A percentile compares a stretch with the other conserved stretches of the same genome.
Conservation (phyloP, 2,113 vertebrate genomes). For the Myrmecophaga tridactyla region DNA sequence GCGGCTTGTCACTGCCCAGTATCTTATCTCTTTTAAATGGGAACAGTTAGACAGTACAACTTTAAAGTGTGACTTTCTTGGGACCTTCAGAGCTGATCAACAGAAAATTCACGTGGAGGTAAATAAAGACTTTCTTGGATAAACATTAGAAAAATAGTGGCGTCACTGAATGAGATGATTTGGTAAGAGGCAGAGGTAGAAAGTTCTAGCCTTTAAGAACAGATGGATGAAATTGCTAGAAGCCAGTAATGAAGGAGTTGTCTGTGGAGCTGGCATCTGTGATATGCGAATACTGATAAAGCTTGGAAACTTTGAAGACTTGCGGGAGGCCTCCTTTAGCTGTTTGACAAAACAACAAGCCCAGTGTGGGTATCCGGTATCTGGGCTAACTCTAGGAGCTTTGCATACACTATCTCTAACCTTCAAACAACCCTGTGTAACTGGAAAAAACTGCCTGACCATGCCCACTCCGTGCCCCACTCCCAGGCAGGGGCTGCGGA, state of each 20-base stretch:
- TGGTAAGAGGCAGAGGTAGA: background rate
- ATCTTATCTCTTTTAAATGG: background rate
- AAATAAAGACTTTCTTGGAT: background rate
- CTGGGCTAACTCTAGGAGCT: background rate
- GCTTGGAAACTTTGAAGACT: background rate
- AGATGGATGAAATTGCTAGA: slow-evolving; percentile 18
- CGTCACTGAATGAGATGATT: background rate
- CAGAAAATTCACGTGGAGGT: background rate
- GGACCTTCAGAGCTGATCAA: background rate
- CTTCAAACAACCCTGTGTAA: background rate
- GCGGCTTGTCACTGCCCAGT: background rate
- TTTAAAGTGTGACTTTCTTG: background rate
- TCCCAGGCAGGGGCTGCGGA: background rate
- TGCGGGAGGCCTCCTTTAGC: background rate
- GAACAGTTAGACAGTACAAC: background rate
- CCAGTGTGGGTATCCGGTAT: no score
- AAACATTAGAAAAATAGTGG: background rate
- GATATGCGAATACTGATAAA: background rate
- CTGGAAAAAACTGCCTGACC: background rate
- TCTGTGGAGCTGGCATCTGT: background rate
- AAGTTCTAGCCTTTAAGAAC: slow-evolving; percentile 31
- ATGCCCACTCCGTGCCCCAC: background rate
- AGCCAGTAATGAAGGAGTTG: background rate
- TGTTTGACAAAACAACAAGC: background rate
- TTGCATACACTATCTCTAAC: background rate